Base-by-base conservation (phyloP, 2,888 invertebrate species). In the Lithophane leautieri region DNA sequence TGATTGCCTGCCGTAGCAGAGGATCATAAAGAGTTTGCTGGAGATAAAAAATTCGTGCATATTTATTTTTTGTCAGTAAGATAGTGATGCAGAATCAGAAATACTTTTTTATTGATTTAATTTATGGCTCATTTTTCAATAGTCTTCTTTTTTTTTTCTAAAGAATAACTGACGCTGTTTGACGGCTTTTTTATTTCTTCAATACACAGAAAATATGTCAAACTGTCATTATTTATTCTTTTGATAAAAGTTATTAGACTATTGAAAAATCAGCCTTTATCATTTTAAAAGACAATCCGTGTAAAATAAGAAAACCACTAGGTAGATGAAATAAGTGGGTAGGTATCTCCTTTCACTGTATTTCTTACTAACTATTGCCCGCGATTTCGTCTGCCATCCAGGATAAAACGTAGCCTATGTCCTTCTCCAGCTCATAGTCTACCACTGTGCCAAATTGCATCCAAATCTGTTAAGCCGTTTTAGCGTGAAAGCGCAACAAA, bases 281-380 rank as follows among this genome's bases (percentile, higher is more conserved):
- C 22, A 28, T 52, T 71, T 70, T 11, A 42, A 71, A 72, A 40
- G 28, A 52, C 28, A 22, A 25, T 7, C 3, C 12, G 12, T 72
- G 22, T 68, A 54, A 72, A 52, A 52, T 73, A 42, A n/a, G 1
- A 58, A 19, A 67, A 67, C 19, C 19, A n/a, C 2, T n/a, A n/a
- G 3, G 11, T n/a, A 34, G 34, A 56, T 34, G 11, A 52, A 34
- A 54, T n/a, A 34, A 22, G 2, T 9, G 25, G 1, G 42, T 54
- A 66, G 9, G 22, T 52, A 44, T 3, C 28, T 34, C 4, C 73
- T 42, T 28, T 28, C 19, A 69, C 34, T 58, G 4, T 79, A 34
- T 71, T 44, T 60, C 34, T 70, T 61, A 71, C 34, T 34, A 6
- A 4, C 34, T 34, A 4, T 34, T 34, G 34, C 34, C 34, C 4